Percentiles rank a stretch among this genome's conserved stretches.
Evolutionary conservation across 2,797 vertebrate genomes (phyloP).

Genomic region (Gastrophryne carolinensis): DNA sequence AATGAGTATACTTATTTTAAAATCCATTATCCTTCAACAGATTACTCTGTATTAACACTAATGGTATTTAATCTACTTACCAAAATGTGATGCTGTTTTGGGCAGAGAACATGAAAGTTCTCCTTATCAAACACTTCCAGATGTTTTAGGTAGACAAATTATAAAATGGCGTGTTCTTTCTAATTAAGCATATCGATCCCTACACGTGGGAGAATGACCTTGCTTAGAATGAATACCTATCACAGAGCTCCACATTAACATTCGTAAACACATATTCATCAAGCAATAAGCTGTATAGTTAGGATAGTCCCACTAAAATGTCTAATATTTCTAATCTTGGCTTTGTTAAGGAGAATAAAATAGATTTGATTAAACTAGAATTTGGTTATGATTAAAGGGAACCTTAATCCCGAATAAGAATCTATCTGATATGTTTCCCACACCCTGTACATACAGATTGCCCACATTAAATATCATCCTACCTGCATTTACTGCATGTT

Average conservation of each 20-base stretch:
- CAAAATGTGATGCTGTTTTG: conserved; percentile 61
- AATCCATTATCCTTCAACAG: conserved; percentile 64
- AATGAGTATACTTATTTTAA: conserved; percentile 65
- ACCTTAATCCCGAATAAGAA: too few species aligned
- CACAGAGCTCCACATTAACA: not conserved
- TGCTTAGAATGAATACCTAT: conserved; percentile 13
- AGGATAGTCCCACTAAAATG: too few species aligned
- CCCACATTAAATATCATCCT: too few species aligned
- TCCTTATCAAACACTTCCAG: conserved; percentile 56
- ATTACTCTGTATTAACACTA: conserved; percentile 67
- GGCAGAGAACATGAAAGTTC: conserved; percentile 56
- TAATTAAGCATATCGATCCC: conserved; percentile 46
- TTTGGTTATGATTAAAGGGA: too few species aligned
- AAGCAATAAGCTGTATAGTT: too few species aligned
- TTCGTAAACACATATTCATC: not conserved
- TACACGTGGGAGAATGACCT: conserved; percentile 24
- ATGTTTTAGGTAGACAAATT: conserved; percentile 52
- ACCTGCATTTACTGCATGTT: too few species aligned
- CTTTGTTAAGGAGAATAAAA: too few species aligned
- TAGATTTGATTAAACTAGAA: too few species aligned
- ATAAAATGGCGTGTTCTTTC: conserved; percentile 37
- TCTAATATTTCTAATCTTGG: too few species aligned
- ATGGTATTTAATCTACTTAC: conserved; percentile 67
- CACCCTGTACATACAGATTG: too few species aligned
- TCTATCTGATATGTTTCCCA: too few species aligned